phyloP scores from a whole-genome alignment of 2,888 invertebrate species.

The Julus scandinavius region DNA sequence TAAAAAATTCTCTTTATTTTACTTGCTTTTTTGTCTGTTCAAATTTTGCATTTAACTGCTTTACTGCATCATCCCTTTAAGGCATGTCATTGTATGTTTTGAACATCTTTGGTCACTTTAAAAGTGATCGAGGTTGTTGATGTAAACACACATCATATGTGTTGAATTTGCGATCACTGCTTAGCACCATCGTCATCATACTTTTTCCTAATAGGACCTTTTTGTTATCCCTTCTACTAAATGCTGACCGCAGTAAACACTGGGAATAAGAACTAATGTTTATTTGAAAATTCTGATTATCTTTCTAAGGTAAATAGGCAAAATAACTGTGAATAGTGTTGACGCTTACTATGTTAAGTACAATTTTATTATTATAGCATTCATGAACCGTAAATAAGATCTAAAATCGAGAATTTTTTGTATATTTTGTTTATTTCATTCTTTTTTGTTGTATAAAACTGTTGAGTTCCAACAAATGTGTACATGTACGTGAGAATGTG shows the following conservation, averaged over 20 bases:
- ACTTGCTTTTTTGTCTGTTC: neutral
- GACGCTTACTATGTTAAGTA: neutral
- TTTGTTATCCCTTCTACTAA: neutral
- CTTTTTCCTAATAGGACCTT: neutral
- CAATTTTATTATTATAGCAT: neutral
- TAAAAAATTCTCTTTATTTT: neutral
- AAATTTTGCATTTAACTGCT: neutral
- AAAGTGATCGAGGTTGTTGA: neutral
- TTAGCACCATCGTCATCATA: neutral
- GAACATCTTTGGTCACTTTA: neutral
- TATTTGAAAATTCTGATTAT: neutral
- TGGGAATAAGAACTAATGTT: slow-evolving; percentile 6
- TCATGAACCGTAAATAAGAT: neutral
- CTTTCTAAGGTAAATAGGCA: neutral
- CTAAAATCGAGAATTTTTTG: neutral
- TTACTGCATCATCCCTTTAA: too few species aligned
- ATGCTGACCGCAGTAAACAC: neutral
- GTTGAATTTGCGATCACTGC: neutral
- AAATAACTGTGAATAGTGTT: neutral
- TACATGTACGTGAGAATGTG: slow-evolving; percentile 9
- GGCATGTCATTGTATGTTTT: neutral
- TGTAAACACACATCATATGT: neutral
- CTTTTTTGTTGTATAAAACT: neutral
- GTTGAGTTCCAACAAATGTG: neutral
- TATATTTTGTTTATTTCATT: neutral